phyloP scores from a whole-genome alignment of 2,888 invertebrate genomes.

The Andrena haemorrhoa region DNA sequence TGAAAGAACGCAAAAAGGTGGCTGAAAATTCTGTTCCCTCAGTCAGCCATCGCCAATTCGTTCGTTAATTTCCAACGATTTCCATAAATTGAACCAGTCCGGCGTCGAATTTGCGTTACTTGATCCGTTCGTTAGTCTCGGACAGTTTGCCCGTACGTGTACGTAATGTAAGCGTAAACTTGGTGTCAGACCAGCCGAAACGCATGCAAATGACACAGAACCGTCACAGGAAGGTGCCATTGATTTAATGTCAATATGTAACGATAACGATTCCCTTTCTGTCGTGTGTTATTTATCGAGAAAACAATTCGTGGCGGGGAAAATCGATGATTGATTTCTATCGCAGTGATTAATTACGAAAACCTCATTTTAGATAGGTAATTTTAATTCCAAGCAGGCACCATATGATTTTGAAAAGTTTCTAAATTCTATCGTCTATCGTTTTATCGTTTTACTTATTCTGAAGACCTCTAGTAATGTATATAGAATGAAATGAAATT shows the following conservation, averaged over 20 bases:
- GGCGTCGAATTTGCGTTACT: slow-evolving; percentile 19
- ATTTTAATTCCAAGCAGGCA: neutral
- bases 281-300: neutral
- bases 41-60: neutral
- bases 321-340: neutral
- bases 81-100: slow-evolving; percentile 25
- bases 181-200: slow-evolving; percentile 23
- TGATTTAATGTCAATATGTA: slow-evolving; percentile 30
- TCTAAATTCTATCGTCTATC: neutral
- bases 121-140: slow-evolving; percentile 28
- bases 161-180: slow-evolving; percentile 21
- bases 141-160: slow-evolving; percentile 15
- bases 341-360: neutral
- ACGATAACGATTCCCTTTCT: slow-evolving; percentile 21
- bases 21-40: slow-evolving; percentile 1
- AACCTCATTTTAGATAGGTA: neutral
- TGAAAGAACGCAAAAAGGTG: slow-evolving; percentile 23
- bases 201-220: slow-evolving; percentile 39
- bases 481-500: too few relatives aligned
- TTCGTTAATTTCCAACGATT: slow-evolving; percentile 24
- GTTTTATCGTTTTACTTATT: neutral
- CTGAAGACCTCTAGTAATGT: too few relatives aligned
- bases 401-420: too few relatives aligned
- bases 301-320: neutral
- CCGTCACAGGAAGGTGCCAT: slow-evolving; percentile 22